Base-by-base conservation (phyloP, 2,113 vertebrate genomes). In the Otis tarda region DNA sequence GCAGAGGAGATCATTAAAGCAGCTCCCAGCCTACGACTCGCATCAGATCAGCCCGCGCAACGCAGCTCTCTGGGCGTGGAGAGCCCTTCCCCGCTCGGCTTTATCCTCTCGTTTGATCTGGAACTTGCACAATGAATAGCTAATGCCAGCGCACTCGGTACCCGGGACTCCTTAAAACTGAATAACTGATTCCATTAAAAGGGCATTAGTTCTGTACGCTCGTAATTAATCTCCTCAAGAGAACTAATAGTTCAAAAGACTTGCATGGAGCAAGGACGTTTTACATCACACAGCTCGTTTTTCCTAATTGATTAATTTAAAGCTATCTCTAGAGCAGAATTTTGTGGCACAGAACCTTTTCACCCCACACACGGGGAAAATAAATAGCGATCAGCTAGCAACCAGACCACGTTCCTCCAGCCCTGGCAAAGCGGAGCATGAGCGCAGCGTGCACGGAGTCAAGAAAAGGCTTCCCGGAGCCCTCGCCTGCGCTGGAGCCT, bases 301-400 rank as follows among this genome's bases (percentile, higher is more conserved):
- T 97, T 90, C 93, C 97, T 98, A 97, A 98, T 97, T 98, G 97
- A 97, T 98, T 98, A 96, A 97, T 97, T 95, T 96, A 95, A 96
- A 95, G 63, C 0, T 49, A 79, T 95, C 60, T 80, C 95, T 25
- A 52, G 90, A 91, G 93, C 87, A 4, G 23, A 45, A 25, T 88
- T 93, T 59, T 21, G 67, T 16, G 31, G 89, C 75, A 74, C 39
- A 30, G 76, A 89, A 82, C 87, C 77, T 91, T 70, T 63, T 90
- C 83, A 71, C 85, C 87, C 82, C 53, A 10, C 87, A 82, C 87
- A 77, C 0, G 4, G 76, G 84, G 83, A 70, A 74, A 88, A 92
- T 52, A 81, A 94, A 95, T 14, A 92, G 71, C 63, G 61, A 33
- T 2, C 56, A 24, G 73, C 4, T n/a, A 53, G 64, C 14, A n/a